phyloP scores from a whole-genome alignment of 2,797 vertebrate species.

The Sciurus carolinensis region DNA sequence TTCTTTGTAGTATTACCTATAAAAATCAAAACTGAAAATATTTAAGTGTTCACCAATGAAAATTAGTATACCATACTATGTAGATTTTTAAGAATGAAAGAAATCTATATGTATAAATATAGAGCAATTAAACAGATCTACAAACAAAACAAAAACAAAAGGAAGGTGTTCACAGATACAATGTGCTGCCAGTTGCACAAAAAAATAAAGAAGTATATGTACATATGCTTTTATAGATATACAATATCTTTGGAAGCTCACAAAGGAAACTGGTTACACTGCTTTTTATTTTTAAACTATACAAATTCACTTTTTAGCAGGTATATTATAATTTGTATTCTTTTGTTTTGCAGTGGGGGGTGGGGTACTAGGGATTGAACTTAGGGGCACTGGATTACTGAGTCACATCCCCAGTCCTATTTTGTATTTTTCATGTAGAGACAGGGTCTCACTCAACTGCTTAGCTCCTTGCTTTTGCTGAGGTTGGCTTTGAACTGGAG shows the following conservation, averaged over 20 bases:
- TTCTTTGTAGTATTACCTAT: neutral
- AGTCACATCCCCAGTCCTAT: too few species aligned
- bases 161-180: neutral
- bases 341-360: neutral
- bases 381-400: too few species aligned
- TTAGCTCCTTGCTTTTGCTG: too few species aligned
- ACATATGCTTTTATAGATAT: neutral
- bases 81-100: neutral
- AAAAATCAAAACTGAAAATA: neutral
- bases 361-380: too few species aligned
- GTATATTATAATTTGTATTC: neutral
- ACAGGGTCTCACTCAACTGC: too few species aligned
- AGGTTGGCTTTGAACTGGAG: too few species aligned
- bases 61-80: neutral
- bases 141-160: neutral
- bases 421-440: too few species aligned
- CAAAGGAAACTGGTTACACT: neutral
- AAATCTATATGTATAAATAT: neutral
- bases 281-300: neutral
- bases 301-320: neutral
- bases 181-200: neutral
- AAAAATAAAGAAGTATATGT: neutral
- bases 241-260: neutral
- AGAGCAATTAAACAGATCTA: neutral
- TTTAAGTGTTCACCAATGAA: neutral